Percentiles rank a stretch among this genome's conserved stretches.
phyloP scores from a whole-genome alignment of 2,797 vertebrate species.

The Ispidina lecontei region DNA sequence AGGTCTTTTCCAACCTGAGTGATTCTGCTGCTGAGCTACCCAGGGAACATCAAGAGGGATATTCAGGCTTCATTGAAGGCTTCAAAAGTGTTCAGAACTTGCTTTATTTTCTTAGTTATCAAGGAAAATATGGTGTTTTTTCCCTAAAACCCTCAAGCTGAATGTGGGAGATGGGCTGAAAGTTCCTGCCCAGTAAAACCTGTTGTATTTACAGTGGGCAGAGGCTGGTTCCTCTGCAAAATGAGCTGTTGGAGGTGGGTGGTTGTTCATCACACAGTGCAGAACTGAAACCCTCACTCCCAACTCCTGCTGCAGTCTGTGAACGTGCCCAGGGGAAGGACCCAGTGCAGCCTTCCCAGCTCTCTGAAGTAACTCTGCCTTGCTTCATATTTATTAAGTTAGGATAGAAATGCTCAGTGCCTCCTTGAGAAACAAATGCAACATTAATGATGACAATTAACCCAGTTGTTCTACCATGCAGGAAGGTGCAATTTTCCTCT shows the following conservation, averaged over 20 bases:
- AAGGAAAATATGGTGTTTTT: background rate
- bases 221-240: background rate
- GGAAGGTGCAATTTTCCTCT: slow-evolving; percentile 69
- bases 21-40: background rate
- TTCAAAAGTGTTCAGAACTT: background rate
- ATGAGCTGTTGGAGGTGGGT: background rate
- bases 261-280: background rate
- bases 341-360: background rate
- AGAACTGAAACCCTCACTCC: background rate
- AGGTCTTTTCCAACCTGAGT: too few relatives aligned
- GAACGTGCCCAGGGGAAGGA: background rate
- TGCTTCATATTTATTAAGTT: background rate
- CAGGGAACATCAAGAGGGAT: background rate
- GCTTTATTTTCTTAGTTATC: background rate
- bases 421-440: slow-evolving; percentile 33
- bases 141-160: background rate
- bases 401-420: background rate
- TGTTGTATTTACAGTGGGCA: background rate
- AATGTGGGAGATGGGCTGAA: background rate
- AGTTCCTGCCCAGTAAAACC: background rate
- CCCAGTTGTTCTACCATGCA: slow-evolving; percentile 71
- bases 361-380: background rate
- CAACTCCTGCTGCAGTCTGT: background rate
- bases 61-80: background rate
- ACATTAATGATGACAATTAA: slow-evolving; percentile 64